Conservation (phyloP, 2,113 vertebrate genomes). For the Daboia siamensis region DNA sequence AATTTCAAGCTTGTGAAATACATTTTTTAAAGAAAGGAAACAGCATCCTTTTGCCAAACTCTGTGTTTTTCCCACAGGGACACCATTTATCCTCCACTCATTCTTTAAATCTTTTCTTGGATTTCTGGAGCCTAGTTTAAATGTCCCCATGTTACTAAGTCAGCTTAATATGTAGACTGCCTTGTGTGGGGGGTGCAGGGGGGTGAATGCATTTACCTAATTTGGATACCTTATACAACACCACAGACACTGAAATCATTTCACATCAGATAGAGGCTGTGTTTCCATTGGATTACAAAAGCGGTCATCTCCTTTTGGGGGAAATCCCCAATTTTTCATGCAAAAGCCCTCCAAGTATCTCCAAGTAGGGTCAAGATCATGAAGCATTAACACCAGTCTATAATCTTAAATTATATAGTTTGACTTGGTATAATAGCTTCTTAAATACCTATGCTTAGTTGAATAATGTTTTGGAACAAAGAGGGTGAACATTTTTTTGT, state of each 20-base stretch:
- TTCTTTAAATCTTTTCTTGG: background rate
- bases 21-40: background rate
- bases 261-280: background rate
- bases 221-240: background rate
- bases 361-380: background rate
- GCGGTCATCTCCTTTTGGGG: background rate
- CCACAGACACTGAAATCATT: background rate
- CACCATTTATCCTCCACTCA: background rate
- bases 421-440: background rate
- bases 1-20: conserved; percentile 19
- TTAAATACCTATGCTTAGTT: background rate
- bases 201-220: background rate
- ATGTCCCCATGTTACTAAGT: background rate
- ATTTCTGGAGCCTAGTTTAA: background rate
- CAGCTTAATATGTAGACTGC: background rate
- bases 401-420: background rate
- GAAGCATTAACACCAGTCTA: background rate
- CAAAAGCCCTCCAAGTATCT: background rate
- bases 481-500: background rate
- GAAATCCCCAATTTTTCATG: background rate
- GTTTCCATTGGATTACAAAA: background rate
- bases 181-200: background rate
- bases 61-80: background rate
- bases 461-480: background rate
- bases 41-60: background rate